Evolutionary conservation across 2,113 vertebrate species (phyloP).

Genomic region (Ictalurus punctatus): DNA sequence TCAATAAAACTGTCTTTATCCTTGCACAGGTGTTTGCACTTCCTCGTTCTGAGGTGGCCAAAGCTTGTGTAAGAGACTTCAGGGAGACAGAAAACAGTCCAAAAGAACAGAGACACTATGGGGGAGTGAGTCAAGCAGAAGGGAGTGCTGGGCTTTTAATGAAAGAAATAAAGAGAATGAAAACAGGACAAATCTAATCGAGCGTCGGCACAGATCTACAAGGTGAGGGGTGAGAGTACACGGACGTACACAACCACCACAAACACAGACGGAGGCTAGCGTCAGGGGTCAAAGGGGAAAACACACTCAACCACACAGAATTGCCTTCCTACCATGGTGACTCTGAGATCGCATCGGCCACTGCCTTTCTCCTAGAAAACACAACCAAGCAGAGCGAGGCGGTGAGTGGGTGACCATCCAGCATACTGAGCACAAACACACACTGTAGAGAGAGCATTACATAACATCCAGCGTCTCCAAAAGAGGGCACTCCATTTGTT

Average conservation of each 20-base stretch:
- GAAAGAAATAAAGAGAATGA: constrained; percentile 18
- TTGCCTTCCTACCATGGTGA: constrained; percentile 79
- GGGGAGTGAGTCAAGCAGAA: constrained; percentile 39
- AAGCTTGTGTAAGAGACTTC: constrained; percentile 56
- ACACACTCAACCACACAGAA: constrained; percentile 68
- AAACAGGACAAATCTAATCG: constrained; percentile 28
- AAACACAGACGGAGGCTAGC: constrained; percentile 61
- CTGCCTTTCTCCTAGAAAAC: constrained; percentile 79
- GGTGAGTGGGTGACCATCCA: constrained; percentile 45
- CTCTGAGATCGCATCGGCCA: constrained; percentile 78
- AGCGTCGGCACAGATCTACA: constrained; percentile 55
- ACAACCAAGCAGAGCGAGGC: constrained; percentile 67
- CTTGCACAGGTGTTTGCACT: constrained; percentile 71
- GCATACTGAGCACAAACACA: constrained; percentile 38
- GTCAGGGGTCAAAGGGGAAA: constrained; percentile 58
- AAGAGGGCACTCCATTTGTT: constrained; percentile 22
- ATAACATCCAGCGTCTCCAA: constrained; percentile 23
- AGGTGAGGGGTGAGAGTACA: constrained; percentile 55
- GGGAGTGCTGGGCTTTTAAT: constrained; percentile 43
- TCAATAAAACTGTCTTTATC: constrained; percentile 83
- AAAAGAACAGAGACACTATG: constrained; percentile 46
- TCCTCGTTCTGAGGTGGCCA: constrained; percentile 62
- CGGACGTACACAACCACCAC: constrained; percentile 59
- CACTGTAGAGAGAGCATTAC: constrained; percentile 27
- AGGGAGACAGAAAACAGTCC: constrained; percentile 56